These are phyloP conservation scores for Danionella dracula DNA, from an alignment of 2,797 vertebrate species.

Conservation along the genomic window DNA sequence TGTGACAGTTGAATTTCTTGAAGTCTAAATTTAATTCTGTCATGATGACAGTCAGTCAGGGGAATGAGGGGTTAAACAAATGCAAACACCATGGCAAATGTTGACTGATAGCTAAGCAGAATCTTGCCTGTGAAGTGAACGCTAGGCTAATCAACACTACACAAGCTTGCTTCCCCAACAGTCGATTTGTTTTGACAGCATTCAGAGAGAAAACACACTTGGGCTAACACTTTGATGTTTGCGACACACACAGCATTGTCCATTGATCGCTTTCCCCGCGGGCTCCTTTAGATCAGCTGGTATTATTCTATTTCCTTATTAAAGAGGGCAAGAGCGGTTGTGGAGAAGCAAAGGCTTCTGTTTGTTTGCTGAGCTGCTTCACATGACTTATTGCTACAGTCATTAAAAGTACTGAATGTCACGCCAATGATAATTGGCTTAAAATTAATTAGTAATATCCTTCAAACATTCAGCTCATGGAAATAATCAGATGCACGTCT, in stretches of 20 bases:
- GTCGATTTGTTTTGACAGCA: constrained; percentile 38
- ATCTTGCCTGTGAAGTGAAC: constrained; percentile 26
- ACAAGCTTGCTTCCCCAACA: constrained; percentile 25
- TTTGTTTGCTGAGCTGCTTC: background rate
- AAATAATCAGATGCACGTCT: background rate
- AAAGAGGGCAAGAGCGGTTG: background rate
- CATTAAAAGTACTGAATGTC: background rate
- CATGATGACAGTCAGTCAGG: background rate
- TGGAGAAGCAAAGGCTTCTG: background rate
- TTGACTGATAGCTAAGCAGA: constrained; percentile 25
- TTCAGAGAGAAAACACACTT: constrained; percentile 18
- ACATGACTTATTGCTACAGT: background rate
- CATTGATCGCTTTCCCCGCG: constrained; percentile 23
- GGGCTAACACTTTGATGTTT: constrained; percentile 41
- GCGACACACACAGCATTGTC: constrained; percentile 11
- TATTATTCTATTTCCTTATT: constrained; percentile 17
- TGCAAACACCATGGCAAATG: constrained; percentile 20
- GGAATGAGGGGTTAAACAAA: constrained; percentile 21
- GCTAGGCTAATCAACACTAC: constrained; percentile 35
- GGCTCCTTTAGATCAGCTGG: constrained; percentile 21
- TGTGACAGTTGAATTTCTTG: background rate
- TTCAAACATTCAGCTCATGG: background rate
- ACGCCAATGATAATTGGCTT: background rate
- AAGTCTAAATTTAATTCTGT: background rate
- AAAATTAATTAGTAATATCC: background rate